Conservation (phyloP, 2,888 invertebrate species). For the Zaprionus lineosus region DNA sequence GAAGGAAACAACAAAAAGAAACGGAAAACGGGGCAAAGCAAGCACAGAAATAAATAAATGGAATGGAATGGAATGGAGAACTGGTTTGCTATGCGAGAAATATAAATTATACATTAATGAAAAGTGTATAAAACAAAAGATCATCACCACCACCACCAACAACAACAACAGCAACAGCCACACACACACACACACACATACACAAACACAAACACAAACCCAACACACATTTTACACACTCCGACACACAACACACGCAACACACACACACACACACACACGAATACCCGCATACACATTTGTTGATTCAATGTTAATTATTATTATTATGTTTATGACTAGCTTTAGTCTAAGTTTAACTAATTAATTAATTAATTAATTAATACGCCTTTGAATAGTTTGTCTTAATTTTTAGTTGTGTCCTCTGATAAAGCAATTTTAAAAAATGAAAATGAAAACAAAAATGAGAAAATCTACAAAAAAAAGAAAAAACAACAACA, state of each 20-base stretch:
- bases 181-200: constrained; percentile 41
- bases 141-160: constrained; percentile 75
- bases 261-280: constrained; percentile 27
- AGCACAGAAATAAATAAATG: neutral
- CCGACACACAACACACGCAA: too few species aligned
- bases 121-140: constrained; percentile 25
- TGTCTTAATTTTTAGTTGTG: constrained; percentile 52
- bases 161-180: constrained; percentile 58
- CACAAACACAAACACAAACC: constrained; percentile 24
- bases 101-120: constrained; percentile 16
- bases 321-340: constrained; percentile 68
- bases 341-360: constrained; percentile 50
- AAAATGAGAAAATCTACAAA: neutral
- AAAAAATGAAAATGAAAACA: constrained; percentile 2
- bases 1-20: constrained; percentile 6
- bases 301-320: constrained; percentile 80
- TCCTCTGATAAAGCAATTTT: constrained; percentile 49
- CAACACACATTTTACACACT: constrained; percentile 66
- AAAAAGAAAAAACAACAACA: neutral
- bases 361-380: constrained; percentile 67
- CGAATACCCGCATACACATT: constrained; percentile 49
- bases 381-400: constrained; percentile 59
- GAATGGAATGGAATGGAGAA: too few species aligned
- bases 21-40: constrained; percentile 19
- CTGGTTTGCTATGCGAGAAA: constrained; percentile 42